A percentile compares a stretch with the other conserved stretches of the same genome.
Evolutionary conservation across 2,888 invertebrate genomes (phyloP).

Genomic region (Microctonus hyperodae): DNA sequence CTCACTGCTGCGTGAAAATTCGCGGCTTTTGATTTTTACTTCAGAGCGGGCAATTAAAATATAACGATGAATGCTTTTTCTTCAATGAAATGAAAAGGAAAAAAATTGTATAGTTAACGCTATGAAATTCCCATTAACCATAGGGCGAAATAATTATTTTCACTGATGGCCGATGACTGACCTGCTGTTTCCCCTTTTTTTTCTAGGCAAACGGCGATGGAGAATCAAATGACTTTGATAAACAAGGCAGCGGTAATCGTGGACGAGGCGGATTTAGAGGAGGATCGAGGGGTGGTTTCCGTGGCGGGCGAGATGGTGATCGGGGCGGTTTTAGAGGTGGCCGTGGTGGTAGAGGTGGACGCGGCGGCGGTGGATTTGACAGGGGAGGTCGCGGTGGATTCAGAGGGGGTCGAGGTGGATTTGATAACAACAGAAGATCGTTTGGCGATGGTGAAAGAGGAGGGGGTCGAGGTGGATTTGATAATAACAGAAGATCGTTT

Average conservation of each 20-base stretch:
- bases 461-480: conserved; percentile 44
- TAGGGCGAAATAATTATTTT: conserved; percentile 21
- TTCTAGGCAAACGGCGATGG: conserved; percentile 58
- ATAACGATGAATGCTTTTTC: conserved; percentile 24
- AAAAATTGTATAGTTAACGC: neutral
- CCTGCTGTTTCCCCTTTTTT: conserved; percentile 57
- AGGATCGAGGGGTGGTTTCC: conserved; percentile 35
- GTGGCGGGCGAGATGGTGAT: conserved; percentile 39
- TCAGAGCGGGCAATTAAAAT: conserved; percentile 1
- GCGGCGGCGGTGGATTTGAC: conserved; percentile 53
- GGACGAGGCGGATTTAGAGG: conserved; percentile 51
- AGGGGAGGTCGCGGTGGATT: conserved; percentile 48
- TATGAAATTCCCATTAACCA: conserved; percentile 2
- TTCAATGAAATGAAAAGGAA: neutral
- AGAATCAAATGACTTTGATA: conserved; percentile 56
- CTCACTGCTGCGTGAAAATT: conserved; percentile 56
- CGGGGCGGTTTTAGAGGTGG: conserved; percentile 54
- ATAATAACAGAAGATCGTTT: conserved; percentile 15
- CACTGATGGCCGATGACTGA: conserved; percentile 44
- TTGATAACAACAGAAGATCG: conserved; percentile 35
- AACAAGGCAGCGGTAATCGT: conserved; percentile 52
- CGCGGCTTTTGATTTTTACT: neutral
- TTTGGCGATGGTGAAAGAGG: conserved; percentile 34
- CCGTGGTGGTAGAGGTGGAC: conserved; percentile 45
- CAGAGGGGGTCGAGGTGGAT: conserved; percentile 44